phyloP scores from a whole-genome alignment of 1,140 invertebrate species.

The Drosophila rhopaloa region DNA sequence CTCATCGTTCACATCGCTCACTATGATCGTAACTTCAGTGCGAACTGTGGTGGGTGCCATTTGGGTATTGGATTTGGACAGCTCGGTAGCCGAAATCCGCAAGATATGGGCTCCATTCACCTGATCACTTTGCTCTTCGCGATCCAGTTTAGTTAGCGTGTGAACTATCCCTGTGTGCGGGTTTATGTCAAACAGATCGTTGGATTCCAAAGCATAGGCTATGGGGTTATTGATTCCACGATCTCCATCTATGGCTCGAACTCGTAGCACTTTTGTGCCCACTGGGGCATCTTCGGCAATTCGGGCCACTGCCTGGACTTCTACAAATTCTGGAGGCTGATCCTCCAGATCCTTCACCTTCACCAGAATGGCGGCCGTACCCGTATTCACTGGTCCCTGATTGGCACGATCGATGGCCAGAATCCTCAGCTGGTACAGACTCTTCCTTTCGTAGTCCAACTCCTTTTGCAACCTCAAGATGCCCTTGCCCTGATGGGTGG shows the following conservation, averaged over 20 bases:
- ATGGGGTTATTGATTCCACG: conserved; percentile 95
- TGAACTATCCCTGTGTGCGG: conserved; percentile 91
- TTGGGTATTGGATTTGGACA: conserved; percentile 88
- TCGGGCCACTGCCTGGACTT: conserved; percentile 93
- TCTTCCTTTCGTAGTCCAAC: conserved; percentile 95
- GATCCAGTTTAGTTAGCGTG: conserved; percentile 91
- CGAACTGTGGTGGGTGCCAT: conserved; percentile 89
- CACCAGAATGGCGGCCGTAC: conserved; percentile 93
- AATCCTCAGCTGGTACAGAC: conserved; percentile 93
- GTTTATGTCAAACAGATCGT: conserved; percentile 91
- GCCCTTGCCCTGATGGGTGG: conserved; percentile 94
- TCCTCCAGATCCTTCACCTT: conserved; percentile 96
- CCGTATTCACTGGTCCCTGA: conserved; percentile 90
- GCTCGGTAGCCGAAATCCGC: conserved; percentile 89
- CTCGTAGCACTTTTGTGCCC: conserved; percentile 93
- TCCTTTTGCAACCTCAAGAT: conserved; percentile 90
- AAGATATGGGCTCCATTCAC: conserved; percentile 94
- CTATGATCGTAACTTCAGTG: conserved; percentile 96
- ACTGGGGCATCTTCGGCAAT: conserved; percentile 93
- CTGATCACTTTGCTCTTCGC: conserved; percentile 91
- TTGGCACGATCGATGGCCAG: conserved; percentile 94
- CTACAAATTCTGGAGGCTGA: conserved; percentile 95
- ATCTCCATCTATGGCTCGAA: conserved; percentile 96
- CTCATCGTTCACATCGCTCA: conserved; percentile 98
- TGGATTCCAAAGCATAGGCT: conserved; percentile 91